Percentiles rank a stretch among this genome's conserved stretches.
These are phyloP conservation scores for Abrostola triplasia DNA, from an alignment of 2,888 invertebrate genomes.

Conservation along the genomic window DNA sequence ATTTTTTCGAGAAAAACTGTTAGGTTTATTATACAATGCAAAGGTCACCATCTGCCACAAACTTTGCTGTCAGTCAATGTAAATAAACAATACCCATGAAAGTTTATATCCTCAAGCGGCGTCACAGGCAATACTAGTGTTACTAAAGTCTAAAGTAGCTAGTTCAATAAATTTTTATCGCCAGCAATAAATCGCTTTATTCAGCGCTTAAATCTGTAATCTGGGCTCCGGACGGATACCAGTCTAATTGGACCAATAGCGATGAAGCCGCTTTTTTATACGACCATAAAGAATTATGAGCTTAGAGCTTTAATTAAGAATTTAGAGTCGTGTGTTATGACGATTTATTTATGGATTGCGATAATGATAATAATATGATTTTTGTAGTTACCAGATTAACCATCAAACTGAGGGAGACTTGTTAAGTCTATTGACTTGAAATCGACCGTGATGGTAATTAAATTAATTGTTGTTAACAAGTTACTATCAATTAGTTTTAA, in stretches of 20 bases:
- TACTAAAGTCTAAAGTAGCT: conserved; percentile 17
- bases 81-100: too few relatives aligned
- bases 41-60: too few relatives aligned
- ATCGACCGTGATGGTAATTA: too few relatives aligned
- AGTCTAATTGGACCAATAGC: conserved; percentile 56
- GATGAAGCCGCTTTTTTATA: conserved; percentile 33
- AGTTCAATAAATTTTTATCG: conserved; percentile 21
- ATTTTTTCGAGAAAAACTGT: too few relatives aligned
- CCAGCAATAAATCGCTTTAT: conserved; percentile 40
- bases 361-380: too few relatives aligned
- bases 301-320: conserved; percentile 6
- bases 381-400: too few relatives aligned
- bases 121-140: neutral
- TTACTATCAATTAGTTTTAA: too few relatives aligned
- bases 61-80: too few relatives aligned
- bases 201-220: conserved; percentile 39
- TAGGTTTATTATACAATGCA: too few relatives aligned
- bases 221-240: conserved; percentile 52
- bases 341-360: neutral
- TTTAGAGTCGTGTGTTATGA: neutral
- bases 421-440: too few relatives aligned
- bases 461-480: too few relatives aligned
- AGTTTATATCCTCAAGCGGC: neutral
- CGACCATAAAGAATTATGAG: conserved; percentile 24
- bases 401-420: too few relatives aligned